Conservation (phyloP, 2,113 vertebrate species). For the Thinocorus orbignyianus region DNA sequence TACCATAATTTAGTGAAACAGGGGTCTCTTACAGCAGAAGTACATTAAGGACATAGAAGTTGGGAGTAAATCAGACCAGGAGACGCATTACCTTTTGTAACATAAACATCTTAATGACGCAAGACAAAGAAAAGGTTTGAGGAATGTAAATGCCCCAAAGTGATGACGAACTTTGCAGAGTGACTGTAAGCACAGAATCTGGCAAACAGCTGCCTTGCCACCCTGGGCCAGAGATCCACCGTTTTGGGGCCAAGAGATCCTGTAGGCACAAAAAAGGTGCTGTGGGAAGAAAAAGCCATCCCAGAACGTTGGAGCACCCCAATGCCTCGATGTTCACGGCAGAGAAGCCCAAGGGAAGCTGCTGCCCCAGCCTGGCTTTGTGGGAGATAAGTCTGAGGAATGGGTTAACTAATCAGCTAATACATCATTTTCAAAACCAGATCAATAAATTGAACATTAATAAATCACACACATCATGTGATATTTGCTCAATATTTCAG, state of each 20-base stretch:
- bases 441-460: slow-evolving; percentile 23
- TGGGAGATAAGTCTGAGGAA: not conserved
- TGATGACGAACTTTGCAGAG: not conserved
- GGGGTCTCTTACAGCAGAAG: not conserved
- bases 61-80: not conserved
- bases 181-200: not conserved
- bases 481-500: not conserved
- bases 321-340: not conserved
- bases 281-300: not conserved
- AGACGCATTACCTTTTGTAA: not conserved
- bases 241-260: not conserved
- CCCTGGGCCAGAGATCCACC: not conserved
- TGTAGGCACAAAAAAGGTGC: not conserved
- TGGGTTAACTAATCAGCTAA: not conserved
- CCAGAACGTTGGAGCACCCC: not conserved
- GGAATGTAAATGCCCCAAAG: not conserved
- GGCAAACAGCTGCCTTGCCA: not conserved
- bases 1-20: not conserved
- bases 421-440: not conserved
- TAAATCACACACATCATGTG: not conserved
- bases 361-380: not conserved
- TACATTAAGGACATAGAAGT: not conserved
- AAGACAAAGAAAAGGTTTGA: not conserved
- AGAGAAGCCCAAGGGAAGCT: not conserved
- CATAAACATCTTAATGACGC: not conserved